phyloP scores from a whole-genome alignment of 2,113 vertebrate species.

The Arizona elegans region DNA sequence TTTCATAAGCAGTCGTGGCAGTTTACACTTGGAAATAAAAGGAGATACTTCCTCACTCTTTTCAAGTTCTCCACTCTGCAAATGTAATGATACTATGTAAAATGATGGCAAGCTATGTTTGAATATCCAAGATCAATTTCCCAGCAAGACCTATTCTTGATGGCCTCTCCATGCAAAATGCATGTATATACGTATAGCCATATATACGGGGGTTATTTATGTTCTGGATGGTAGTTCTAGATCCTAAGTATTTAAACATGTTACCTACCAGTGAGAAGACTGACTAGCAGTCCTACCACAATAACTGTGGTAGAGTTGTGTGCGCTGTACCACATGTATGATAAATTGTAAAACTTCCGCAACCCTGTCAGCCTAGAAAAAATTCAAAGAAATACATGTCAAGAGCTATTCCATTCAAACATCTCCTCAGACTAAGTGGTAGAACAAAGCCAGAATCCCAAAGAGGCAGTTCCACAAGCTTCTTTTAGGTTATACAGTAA shows the following conservation, averaged over 20 bases:
- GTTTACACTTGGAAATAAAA: not conserved
- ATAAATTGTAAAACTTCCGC: slow-evolving; percentile 83
- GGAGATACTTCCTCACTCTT: not conserved
- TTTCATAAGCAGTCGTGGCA: not conserved
- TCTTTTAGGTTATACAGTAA: not conserved
- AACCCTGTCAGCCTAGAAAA: slow-evolving; percentile 76
- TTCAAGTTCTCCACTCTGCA: not conserved
- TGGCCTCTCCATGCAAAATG: not conserved
- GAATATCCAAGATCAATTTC: not conserved
- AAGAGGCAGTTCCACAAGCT: not conserved
- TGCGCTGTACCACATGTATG: slow-evolving; percentile 97
- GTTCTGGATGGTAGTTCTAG: not conserved
- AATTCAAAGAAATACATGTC: not conserved
- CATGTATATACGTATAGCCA: too few relatives aligned
- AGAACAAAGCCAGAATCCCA: not conserved
- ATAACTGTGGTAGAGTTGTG: slow-evolving; percentile 92
- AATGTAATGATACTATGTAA: not conserved
- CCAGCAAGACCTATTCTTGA: not conserved
- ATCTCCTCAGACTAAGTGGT: not conserved
- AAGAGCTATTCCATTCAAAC: not conserved
- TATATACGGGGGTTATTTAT: not conserved
- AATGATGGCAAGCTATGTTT: not conserved
- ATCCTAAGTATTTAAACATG: not conserved
- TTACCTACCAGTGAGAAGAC: slow-evolving; percentile 83
- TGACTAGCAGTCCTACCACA: slow-evolving; percentile 87